Percentiles rank a stretch among this genome's conserved stretches.
phyloP scores from a whole-genome alignment of 2,888 invertebrate genomes.

The Zeuzera pyrina region DNA sequence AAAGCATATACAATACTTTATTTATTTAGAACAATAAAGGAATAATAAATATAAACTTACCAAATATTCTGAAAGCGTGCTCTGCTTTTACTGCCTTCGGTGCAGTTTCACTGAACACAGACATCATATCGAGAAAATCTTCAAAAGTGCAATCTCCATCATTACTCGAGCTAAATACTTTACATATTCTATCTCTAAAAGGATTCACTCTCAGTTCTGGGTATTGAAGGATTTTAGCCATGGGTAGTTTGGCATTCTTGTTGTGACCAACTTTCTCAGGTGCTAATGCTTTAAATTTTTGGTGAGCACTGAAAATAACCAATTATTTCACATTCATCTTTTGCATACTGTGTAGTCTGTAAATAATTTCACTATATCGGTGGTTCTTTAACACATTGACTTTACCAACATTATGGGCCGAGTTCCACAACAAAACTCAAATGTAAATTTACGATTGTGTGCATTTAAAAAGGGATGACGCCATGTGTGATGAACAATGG shows the following conservation, averaged over 20 bases:
- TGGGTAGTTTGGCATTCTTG: constrained; percentile 88
- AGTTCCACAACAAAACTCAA: too few relatives aligned
- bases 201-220: constrained; percentile 93
- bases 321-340: neutral
- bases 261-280: constrained; percentile 93
- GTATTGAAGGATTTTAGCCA: constrained; percentile 87
- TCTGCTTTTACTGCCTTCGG: constrained; percentile 94
- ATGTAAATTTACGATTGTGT: too few relatives aligned
- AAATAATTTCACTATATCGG: too few relatives aligned
- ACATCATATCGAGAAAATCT: constrained; percentile 98
- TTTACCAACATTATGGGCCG: too few relatives aligned
- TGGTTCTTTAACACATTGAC: too few relatives aligned
- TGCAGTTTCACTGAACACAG: constrained; percentile 92
- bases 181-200: constrained; percentile 92
- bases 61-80: constrained; percentile 96
- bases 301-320: constrained; percentile 80
- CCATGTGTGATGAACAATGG: too few relatives aligned
- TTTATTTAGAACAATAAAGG: neutral
- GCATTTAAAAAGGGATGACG: too few relatives aligned
- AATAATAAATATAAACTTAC: constrained; percentile 74
- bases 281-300: constrained; percentile 89
- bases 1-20: neutral
- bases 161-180: constrained; percentile 90
- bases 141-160: constrained; percentile 95
- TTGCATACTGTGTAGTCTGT: neutral